Evolutionary conservation across 2,113 vertebrate genomes (phyloP).

Genomic region (Elgaria multicarinata): DNA sequence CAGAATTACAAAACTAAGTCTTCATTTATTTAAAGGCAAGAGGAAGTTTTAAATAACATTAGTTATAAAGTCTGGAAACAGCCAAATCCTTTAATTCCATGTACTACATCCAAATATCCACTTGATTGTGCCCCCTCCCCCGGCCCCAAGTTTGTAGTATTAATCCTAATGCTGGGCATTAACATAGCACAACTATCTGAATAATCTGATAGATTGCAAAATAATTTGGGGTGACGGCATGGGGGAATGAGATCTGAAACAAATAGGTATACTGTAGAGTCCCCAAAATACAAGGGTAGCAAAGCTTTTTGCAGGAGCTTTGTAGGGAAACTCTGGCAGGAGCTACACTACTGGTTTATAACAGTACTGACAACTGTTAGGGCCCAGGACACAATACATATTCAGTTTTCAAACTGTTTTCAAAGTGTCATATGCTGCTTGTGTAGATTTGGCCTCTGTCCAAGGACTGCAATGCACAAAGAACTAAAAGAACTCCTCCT

Average conservation of each 20-base stretch:
- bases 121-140: not conserved
- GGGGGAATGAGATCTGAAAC: not conserved
- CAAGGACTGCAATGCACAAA: not conserved
- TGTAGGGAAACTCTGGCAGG: not conserved
- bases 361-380: too few relatives aligned
- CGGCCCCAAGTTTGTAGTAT: not conserved
- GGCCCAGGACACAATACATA: too few relatives aligned
- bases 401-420: too few relatives aligned
- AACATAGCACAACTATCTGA: not conserved
- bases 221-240: not conserved
- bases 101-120: not conserved
- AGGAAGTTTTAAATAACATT: constrained; percentile 29
- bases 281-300: not conserved
- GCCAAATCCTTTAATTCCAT: constrained; percentile 23
- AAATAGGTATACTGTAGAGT: not conserved
- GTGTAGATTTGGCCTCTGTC: too few relatives aligned
- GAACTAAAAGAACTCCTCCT: too few relatives aligned
- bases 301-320: too few relatives aligned
- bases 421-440: too few relatives aligned
- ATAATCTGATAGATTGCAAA: not conserved
- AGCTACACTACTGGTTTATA: too few relatives aligned
- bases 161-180: not conserved
- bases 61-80: constrained; percentile 20
- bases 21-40: constrained; percentile 19
- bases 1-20: not conserved